Base-by-base conservation (phyloP, 2,888 invertebrate genomes). In the Azorinus chamasolen region DNA sequence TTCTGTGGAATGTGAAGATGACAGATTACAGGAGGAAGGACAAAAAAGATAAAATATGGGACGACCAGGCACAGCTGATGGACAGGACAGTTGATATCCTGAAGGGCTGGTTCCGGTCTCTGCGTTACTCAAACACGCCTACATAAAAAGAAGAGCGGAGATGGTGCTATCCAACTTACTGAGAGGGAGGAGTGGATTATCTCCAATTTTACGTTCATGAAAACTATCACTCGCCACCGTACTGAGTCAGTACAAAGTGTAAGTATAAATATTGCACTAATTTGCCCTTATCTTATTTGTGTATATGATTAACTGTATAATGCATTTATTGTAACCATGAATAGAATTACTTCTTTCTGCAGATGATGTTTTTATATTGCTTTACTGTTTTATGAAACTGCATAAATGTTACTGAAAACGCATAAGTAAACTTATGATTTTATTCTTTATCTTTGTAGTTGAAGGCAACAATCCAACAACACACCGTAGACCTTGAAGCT, bases 91-190 rank as follows among this genome's bases (percentile, higher is more conserved):
- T n/a, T 24, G 53, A 51, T 51, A 51, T n/a, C 24, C 12, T 51
- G 5, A 14, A 51, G 53, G 53, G 53, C 24, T 51, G 24, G 53
- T 51, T 51, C 24, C 53, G 53, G 24, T 51, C 53, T 51, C 53
- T 64, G 27, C 48, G 64, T 32, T 41, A 64, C 27, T 20, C 55
- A 54, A 43, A 64, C 51, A 25, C 53, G 53, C 53, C 53, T 51
- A 10, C 24, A 51, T n/a, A 51, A n/a, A 51, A 51, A 24, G 53
- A 51, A 51, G 53, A 51, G 20, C 24, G 53, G 53, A 8, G 53
- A 51, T 51, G 53, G 53, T 51, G 53, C 53, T 51, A 20, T 25
- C 12, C 53, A 51, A 25, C 24, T 51, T 6, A 51, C 53, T 24
- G 10, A 51, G 25, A 51, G 25, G 24, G 53, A 51, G 53, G 53